phyloP scores from a whole-genome alignment of 2,113 vertebrate species.

The Arvicanthis niloticus region DNA sequence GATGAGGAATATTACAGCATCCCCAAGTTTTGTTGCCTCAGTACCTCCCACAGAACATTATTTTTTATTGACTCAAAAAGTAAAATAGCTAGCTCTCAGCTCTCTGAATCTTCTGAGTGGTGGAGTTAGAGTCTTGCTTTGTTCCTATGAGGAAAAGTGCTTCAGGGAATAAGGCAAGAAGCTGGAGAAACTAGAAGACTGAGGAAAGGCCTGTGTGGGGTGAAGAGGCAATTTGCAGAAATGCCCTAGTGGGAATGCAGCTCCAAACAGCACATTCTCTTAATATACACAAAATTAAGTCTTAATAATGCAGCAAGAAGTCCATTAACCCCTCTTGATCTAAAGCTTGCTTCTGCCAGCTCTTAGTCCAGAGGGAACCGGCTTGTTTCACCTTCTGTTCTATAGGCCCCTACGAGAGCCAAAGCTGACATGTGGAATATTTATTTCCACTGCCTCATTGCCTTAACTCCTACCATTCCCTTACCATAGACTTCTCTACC shows the following conservation, averaged over 20 bases:
- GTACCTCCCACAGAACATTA: background rate
- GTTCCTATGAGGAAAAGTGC: background rate
- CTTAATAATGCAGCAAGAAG: constrained; percentile 87
- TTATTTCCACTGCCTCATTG: constrained; percentile 35
- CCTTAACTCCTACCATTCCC: constrained; percentile 15
- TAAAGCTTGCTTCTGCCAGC: constrained; percentile 73
- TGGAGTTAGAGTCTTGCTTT: background rate
- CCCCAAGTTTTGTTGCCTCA: no score
- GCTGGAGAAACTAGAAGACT: constrained; percentile 59
- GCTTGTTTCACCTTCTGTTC: constrained; percentile 61
- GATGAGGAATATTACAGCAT: background rate
- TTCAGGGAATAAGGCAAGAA: constrained; percentile 14
- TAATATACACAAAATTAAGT: constrained; percentile 89
- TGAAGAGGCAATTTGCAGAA: constrained; percentile 84
- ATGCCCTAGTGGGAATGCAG: constrained; percentile 85
- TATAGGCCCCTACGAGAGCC: background rate
- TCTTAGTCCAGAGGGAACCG: constrained; percentile 72
- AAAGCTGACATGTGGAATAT: background rate
- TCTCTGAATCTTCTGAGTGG: background rate
- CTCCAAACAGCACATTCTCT: constrained; percentile 81
- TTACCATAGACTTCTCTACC: background rate
- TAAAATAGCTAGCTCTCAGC: background rate
- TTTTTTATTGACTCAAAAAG: background rate
- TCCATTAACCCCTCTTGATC: constrained; percentile 89
- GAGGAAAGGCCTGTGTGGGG: constrained; percentile 62